Evolutionary conservation across 1,140 invertebrate species (phyloP).

Genomic region (Temnothorax longispinosus): DNA sequence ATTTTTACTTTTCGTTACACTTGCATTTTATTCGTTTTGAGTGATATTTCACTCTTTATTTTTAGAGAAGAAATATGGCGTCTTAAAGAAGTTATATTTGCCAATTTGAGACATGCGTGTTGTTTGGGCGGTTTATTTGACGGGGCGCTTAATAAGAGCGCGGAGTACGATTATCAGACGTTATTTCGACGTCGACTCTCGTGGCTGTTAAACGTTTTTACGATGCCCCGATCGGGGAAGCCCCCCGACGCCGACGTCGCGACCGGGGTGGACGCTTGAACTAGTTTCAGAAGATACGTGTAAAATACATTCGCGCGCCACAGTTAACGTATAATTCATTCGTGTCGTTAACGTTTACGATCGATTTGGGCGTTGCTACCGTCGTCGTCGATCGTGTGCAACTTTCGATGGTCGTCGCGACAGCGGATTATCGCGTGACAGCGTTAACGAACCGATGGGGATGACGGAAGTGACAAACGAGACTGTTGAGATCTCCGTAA

Average conservation of each 20-base stretch:
- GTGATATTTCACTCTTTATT: too few species aligned
- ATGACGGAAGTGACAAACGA: constrained; percentile 7
- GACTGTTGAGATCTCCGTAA: constrained; percentile 18
- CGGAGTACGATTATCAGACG: neutral
- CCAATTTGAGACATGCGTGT: too few species aligned
- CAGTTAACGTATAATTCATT: neutral
- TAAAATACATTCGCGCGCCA: neutral
- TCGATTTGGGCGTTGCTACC: neutral
- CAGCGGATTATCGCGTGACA: neutral
- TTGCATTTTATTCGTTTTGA: too few species aligned
- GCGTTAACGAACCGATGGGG: neutral
- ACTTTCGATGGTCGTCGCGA: neutral
- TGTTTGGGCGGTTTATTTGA: neutral
- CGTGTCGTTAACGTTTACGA: neutral
- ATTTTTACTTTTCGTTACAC: too few species aligned
- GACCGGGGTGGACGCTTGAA: neutral
- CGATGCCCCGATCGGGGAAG: neutral
- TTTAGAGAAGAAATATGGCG: too few species aligned
- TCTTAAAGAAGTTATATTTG: too few species aligned
- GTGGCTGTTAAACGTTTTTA: neutral
- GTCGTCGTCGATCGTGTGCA: neutral
- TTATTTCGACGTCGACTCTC: neutral
- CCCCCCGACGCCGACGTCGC: too few species aligned
- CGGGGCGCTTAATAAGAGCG: neutral
- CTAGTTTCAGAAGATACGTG: neutral